Base-by-base conservation (phyloP, 2,113 vertebrate species). In the Callithrix jacchus region DNA sequence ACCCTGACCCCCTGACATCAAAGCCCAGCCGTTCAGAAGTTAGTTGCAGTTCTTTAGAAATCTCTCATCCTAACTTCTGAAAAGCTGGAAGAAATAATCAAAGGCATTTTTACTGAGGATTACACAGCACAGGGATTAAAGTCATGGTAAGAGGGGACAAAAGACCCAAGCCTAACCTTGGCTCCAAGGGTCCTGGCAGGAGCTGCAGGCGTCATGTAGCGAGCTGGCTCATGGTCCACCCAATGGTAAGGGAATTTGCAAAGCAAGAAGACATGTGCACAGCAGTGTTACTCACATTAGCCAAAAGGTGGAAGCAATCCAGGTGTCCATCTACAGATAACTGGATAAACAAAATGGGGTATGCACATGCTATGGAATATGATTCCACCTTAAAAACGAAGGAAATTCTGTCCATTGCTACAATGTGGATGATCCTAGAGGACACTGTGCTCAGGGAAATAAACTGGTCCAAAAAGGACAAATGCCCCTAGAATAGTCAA, bases 71-170 rank as follows among this genome's bases (percentile, higher is more conserved):
- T 56, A 58, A 79, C 56, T 86, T 93, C 68, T 8, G 1, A 37
- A 86, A 82, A 52, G 3, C 1, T 74, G 47, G 32, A 70, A 74
- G 30, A 35, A 91, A 92, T 84, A 23, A 58, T 66, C n/a, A 27
- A 52, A 47, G 45, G 11, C 11, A 17, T 49, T 74, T 80, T 58
- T 23, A 20, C 17, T 14, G 16, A 86, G 30, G 18, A 64, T 42
- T 37, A 1, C 5, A 8, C 73, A 2, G 5, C 49, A 4, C 3
- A 30, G 61, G 20, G 21, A 2, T 1, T 14, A 56, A 52, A 47
- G 32, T 61, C 76, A 47, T 5, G 11, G 1, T 76, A 49, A 42
- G 37, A 87, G 27, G 27, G n/a, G 76, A 42, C 35, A 86, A 25
- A 6, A 85, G 91, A 52, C 25, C 45, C 77, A 58, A 49, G 58